phyloP scores from a whole-genome alignment of 2,797 vertebrate species.

The Babyrousa celebensis region DNA sequence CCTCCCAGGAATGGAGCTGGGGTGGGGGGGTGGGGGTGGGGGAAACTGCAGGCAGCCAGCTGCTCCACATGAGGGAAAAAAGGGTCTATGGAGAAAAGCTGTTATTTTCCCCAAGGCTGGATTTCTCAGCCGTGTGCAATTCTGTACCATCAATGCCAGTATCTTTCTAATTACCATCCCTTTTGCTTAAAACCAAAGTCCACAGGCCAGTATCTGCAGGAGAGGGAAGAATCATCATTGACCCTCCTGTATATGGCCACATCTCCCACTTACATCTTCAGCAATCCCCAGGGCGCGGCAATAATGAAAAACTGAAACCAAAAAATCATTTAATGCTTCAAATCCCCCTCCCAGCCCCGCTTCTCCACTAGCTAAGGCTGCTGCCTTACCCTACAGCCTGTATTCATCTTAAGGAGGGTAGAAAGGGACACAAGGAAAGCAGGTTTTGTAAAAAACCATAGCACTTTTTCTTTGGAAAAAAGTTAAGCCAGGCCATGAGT shows the following conservation, averaged over 20 bases:
- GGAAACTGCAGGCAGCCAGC: neutral
- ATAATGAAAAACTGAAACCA: neutral
- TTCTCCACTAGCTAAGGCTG: too few species aligned
- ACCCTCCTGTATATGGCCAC: too few species aligned
- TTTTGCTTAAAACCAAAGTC: neutral
- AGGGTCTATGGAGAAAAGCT: fast-evolving
- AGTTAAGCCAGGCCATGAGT: neutral
- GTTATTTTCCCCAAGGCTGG: too few species aligned
- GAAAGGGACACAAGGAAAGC: neutral
- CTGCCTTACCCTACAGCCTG: neutral
- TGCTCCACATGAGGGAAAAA: neutral
- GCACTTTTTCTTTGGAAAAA: neutral
- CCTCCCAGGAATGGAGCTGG: neutral
- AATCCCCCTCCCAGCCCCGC: too few species aligned
- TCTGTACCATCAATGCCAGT: too few species aligned
- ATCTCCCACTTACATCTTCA: neutral
- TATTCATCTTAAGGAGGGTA: neutral
- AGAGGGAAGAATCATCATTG: too few species aligned
- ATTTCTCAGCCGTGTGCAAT: neutral
- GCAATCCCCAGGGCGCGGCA: fast-evolving
- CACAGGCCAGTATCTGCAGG: neutral
- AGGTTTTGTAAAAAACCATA: neutral
- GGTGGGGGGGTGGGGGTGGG: neutral
- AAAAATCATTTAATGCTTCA: too few species aligned
- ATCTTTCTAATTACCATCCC: neutral